Conservation (phyloP, 2,113 vertebrate genomes). For the Albula glossodonta region DNA sequence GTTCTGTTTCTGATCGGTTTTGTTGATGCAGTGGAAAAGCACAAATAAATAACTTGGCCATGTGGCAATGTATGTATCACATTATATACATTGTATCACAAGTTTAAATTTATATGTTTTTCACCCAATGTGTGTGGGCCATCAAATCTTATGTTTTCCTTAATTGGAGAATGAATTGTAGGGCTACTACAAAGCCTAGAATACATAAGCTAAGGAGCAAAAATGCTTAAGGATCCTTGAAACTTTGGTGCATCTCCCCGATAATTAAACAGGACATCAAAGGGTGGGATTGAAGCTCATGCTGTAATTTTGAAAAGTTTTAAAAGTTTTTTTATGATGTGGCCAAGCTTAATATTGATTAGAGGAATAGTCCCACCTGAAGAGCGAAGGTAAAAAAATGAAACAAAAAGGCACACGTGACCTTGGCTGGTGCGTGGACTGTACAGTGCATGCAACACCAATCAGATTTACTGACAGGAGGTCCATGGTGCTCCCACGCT, state of each 20-base stretch:
- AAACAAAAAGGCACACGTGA: not conserved
- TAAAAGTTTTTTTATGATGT: not conserved
- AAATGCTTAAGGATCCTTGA: not conserved
- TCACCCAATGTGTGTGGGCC: not conserved
- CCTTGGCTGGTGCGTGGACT: not conserved
- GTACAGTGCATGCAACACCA: not conserved
- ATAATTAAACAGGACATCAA: not conserved
- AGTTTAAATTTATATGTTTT: too few relatives aligned
- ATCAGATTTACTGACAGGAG: not conserved
- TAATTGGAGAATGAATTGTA: not conserved
- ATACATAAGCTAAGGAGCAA: not conserved
- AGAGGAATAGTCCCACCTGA: not conserved
- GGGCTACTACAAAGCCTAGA: not conserved
- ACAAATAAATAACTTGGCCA: not conserved
- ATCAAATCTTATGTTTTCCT: not conserved
- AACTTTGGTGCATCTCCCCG: conserved; percentile 4
- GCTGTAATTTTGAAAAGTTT: not conserved
- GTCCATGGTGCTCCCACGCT: not conserved
- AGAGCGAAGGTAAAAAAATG: not conserved
- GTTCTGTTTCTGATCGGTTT: not conserved
- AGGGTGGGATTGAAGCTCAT: not conserved
- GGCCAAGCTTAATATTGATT: not conserved
- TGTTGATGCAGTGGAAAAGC: not conserved
- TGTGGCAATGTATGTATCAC: not conserved
- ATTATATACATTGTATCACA: not conserved